Evolutionary conservation across 1,140 invertebrate genomes (phyloP).

Genomic region (Drosophila asahinai): DNA sequence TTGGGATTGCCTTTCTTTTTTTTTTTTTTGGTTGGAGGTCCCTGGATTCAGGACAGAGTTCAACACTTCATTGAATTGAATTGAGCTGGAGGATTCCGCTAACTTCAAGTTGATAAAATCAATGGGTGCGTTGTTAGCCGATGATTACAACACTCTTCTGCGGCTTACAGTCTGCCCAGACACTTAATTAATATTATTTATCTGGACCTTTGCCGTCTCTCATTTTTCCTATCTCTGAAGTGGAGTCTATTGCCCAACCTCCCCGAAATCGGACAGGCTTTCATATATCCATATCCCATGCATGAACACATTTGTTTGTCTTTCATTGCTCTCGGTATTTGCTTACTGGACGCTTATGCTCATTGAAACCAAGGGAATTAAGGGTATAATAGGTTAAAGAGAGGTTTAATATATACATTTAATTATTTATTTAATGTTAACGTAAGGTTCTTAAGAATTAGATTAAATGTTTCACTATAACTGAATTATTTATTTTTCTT

Average conservation of each 20-base stretch:
- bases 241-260: conserved; percentile 11
- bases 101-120: conserved; percentile 60
- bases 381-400: conserved; percentile 10
- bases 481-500: no score
- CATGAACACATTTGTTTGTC: conserved; percentile 65
- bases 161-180: conserved; percentile 41
- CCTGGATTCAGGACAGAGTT: conserved; percentile 41
- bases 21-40: conserved; percentile 7
- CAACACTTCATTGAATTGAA: conserved; percentile 75
- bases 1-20: conserved; percentile 17
- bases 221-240: conserved; percentile 6
- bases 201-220: conserved; percentile 20
- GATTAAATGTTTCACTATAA: no score
- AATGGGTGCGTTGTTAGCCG: conserved; percentile 53
- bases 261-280: conserved; percentile 18
- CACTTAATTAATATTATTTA: conserved; percentile 65
- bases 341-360: conserved; percentile 32
- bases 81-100: conserved; percentile 29
- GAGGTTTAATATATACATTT: no score
- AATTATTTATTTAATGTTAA: no score
- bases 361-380: not conserved
- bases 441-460: no score
- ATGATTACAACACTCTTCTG: conserved; percentile 60
- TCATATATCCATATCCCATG: conserved; percentile 17
- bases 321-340: conserved; percentile 74